Evolutionary conservation across 92 coral and sea anemone species (phyloP).

Genomic region (Epizoanthus scotinus): DNA sequence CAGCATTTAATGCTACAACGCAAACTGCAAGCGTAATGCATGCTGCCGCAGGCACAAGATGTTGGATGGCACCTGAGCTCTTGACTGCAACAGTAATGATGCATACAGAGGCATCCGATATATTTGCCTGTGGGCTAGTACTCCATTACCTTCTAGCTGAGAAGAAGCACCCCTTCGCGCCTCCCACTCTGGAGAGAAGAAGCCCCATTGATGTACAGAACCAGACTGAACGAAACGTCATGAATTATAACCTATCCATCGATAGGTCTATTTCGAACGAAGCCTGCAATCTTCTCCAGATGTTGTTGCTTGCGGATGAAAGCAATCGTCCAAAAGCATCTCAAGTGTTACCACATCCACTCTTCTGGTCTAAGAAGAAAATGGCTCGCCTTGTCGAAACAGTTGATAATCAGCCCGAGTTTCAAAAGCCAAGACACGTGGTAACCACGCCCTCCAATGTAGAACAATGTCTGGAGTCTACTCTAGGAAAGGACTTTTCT

Average conservation of each 20-base stretch:
- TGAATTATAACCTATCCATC: conserved; percentile 10
- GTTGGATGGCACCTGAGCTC: conserved; percentile 62
- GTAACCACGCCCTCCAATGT: conserved; percentile 1
- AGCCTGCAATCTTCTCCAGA: conserved; percentile 33
- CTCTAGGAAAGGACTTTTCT: not conserved
- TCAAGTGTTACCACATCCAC: conserved; percentile 43
- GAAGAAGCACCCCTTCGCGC: conserved; percentile 50
- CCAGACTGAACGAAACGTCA: conserved; percentile 45
- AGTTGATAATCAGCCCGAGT: conserved; percentile 54
- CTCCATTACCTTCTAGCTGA: conserved; percentile 42
- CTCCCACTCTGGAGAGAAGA: not conserved
- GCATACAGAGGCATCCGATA: conserved; percentile 33
- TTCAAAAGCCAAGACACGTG: conserved; percentile 2
- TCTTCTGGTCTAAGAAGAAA: conserved; percentile 52
- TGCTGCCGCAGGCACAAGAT: conserved; percentile 43
- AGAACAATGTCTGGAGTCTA: conserved; percentile 23
- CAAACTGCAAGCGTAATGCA: conserved; percentile 1
- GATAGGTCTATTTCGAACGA: conserved; percentile 32
- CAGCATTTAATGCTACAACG: conserved; percentile 17
- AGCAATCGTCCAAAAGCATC: conserved; percentile 40
- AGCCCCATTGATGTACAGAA: not conserved
- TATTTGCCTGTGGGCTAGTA: conserved; percentile 54
- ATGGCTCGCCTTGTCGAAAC: conserved; percentile 41
- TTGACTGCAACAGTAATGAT: not conserved
- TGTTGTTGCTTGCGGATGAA: conserved; percentile 35